Evolutionary conservation across 2,888 invertebrate genomes (phyloP).

Genomic region (Gnatocerus cornutus): DNA sequence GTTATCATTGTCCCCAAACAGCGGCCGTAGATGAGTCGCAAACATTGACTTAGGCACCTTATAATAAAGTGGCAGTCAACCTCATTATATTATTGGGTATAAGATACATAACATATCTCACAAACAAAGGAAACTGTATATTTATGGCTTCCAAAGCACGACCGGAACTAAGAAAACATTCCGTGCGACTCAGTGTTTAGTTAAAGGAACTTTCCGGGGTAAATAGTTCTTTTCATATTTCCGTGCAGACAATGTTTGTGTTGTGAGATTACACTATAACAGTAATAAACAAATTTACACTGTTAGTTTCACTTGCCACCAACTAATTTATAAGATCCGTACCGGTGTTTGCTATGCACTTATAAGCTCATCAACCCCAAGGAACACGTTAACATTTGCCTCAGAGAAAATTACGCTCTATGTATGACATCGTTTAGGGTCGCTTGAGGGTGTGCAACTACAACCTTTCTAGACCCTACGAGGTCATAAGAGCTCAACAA

Average conservation of each 20-base stretch:
- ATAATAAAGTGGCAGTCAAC: slow-evolving; percentile 30
- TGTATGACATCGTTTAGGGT: slow-evolving; percentile 50
- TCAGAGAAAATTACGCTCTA: slow-evolving; percentile 50
- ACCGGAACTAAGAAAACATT: slow-evolving; percentile 1
- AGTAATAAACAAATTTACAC: slow-evolving; percentile 44
- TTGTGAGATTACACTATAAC: slow-evolving; percentile 25
- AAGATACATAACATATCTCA: too few species aligned
- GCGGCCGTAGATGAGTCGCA: slow-evolving; percentile 28
- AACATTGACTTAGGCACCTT: slow-evolving; percentile 40
- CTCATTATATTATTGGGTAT: slow-evolving; percentile 19
- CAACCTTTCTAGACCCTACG: slow-evolving; percentile 33
- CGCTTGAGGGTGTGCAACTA: slow-evolving; percentile 40
- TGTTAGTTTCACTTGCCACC: slow-evolving; percentile 25
- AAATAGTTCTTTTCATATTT: slow-evolving; percentile 17
- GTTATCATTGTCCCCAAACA: slow-evolving; percentile 31
- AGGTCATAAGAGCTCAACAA: slow-evolving; percentile 52
- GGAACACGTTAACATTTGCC: slow-evolving; percentile 44
- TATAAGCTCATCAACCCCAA: slow-evolving; percentile 50
- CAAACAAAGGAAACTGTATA: slow-evolving; percentile 16
- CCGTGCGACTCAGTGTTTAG: slow-evolving; percentile 2
- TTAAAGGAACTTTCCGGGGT: neutral
- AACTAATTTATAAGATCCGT: slow-evolving; percentile 46
- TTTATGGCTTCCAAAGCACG: slow-evolving; percentile 1
- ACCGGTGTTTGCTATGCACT: slow-evolving; percentile 47
- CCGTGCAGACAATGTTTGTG: slow-evolving; percentile 18